Conservation (phyloP, 2,888 invertebrate genomes). For the Apantesis nais region DNA sequence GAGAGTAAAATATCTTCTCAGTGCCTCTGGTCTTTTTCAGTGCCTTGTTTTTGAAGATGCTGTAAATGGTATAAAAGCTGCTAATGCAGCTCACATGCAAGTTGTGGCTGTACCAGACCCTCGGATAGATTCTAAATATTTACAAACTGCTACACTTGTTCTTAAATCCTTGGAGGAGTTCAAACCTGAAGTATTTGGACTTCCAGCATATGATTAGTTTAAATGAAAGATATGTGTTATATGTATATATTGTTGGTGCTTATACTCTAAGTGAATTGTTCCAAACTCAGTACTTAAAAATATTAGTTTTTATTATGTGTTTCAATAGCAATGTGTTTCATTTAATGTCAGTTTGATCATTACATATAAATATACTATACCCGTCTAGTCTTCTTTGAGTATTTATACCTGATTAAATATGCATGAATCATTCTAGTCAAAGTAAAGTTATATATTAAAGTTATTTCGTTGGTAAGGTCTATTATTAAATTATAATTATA, state of each 20-base stretch:
- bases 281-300: conserved; percentile 24
- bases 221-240: background rate
- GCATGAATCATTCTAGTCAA: conserved; percentile 8
- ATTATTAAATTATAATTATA: too few species aligned
- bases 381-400: background rate
- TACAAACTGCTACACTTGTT: conserved; percentile 87
- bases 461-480: too few species aligned
- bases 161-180: conserved; percentile 91
- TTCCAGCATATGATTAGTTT: conserved; percentile 83
- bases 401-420: background rate
- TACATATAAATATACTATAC: background rate
- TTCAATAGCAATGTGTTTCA: background rate
- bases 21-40: conserved; percentile 67
- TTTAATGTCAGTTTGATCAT: background rate
- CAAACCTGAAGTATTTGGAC: conserved; percentile 92
- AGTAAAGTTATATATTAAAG: too few species aligned
- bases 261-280: conserved; percentile 38
- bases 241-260: conserved; percentile 35
- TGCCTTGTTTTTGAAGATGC: conserved; percentile 97
- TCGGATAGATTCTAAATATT: conserved; percentile 59
- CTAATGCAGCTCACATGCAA: conserved; percentile 93
- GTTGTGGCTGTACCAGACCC: conserved; percentile 92
- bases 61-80: conserved; percentile 93
- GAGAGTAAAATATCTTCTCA: background rate
- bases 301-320: background rate